phyloP scores from a whole-genome alignment of 2,888 invertebrate genomes.

The Scelioninae gen. 1 region DNA sequence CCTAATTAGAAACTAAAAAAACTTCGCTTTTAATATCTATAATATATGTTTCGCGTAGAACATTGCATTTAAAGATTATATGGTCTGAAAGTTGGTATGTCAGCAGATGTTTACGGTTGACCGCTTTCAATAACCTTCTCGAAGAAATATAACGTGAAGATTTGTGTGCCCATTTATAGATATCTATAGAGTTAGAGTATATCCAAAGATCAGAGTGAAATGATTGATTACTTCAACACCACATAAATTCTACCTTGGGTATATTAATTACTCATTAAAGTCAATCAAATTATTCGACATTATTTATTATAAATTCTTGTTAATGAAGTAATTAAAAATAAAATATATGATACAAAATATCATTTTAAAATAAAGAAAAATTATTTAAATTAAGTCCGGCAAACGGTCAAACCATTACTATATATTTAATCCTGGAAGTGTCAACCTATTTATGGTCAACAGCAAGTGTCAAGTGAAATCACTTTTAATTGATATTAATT shows the following conservation, averaged over 20 bases:
- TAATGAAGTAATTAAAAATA: neutral
- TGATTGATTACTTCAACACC: conserved; percentile 29
- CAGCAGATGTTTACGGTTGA: conserved; percentile 33
- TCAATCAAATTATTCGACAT: neutral
- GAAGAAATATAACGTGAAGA: conserved; percentile 37
- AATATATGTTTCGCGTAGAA: conserved; percentile 9
- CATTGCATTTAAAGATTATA: conserved; percentile 30
- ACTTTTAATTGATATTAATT: no score
- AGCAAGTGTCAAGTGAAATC: no score
- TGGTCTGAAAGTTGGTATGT: conserved; percentile 29
- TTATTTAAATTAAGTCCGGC: no score
- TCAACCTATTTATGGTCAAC: no score
- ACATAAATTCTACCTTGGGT: conserved; percentile 15
- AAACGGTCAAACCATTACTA: no score
- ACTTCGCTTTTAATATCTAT: conserved; percentile 5
- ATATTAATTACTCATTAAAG: conserved; percentile 28
- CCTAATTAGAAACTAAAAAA: neutral
- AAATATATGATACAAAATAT: neutral
- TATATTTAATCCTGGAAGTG: no score
- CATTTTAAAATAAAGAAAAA: no score
- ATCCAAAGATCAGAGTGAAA: conserved; percentile 15
- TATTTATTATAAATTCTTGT: neutral
- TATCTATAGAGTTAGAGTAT: conserved; percentile 15
- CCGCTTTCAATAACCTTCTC: conserved; percentile 38
- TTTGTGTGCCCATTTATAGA: conserved; percentile 38